Percentiles rank a stretch among this genome's conserved stretches.
These are phyloP conservation scores for Sturnus vulgaris DNA, from an alignment of 2,113 vertebrate genomes.

Conservation along the genomic window DNA sequence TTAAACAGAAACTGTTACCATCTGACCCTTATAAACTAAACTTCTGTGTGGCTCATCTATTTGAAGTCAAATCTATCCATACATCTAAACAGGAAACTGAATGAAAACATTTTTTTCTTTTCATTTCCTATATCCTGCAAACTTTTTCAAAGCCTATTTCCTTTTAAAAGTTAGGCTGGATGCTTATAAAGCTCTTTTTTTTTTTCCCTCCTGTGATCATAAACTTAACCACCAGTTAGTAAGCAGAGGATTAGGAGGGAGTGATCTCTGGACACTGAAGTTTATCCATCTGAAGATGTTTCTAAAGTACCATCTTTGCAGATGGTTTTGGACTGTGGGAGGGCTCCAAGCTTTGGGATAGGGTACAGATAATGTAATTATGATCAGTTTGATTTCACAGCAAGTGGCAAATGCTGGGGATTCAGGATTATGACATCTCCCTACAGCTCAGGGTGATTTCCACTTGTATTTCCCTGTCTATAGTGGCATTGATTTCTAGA, in stretches of 20 bases:
- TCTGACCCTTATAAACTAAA: conserved; percentile 54
- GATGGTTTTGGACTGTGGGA: neutral
- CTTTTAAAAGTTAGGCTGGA: neutral
- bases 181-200: neutral
- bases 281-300: neutral
- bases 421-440: neutral
- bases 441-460: neutral
- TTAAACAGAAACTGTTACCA: conserved; percentile 62
- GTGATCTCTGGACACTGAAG: neutral
- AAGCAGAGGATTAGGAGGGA: neutral
- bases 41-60: conserved; percentile 49
- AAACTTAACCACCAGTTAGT: neutral
- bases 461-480: neutral
- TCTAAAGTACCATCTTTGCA: neutral
- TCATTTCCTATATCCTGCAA: conserved; percentile 27
- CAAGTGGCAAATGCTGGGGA: neutral
- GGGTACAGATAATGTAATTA: accelerated
- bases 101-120: conserved; percentile 45
- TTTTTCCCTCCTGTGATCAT: neutral
- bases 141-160: conserved; percentile 27
- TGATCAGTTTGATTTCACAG: neutral
- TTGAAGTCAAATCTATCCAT: conserved; percentile 40
- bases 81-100: conserved; percentile 60
- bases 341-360: neutral
- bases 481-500: neutral